Evolutionary conservation across 2,888 invertebrate species (phyloP).

Genomic region (Melanophora roralis): DNA sequence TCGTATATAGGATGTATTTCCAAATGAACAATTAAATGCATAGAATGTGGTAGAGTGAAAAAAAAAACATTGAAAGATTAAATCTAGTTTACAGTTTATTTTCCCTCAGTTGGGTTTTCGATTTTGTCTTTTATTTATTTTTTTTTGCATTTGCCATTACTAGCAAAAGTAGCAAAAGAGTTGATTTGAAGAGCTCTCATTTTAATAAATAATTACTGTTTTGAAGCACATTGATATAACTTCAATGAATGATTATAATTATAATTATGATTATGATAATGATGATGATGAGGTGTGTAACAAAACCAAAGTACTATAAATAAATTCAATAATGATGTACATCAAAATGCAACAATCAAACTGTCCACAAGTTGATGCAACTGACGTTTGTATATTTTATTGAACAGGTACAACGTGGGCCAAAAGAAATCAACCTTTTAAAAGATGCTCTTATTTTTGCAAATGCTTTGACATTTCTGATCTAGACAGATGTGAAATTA

Average conservation of each 20-base stretch:
- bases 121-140: not conserved
- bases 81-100: conserved; percentile 25
- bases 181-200: not conserved
- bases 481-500: no score
- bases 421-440: no score
- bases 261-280: no score
- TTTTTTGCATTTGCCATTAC: no score
- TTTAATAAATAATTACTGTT: conserved; percentile 25
- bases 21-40: not conserved
- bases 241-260: no score
- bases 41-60: not conserved
- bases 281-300: not conserved
- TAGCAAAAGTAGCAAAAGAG: not conserved
- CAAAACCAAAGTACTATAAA: conserved; percentile 3
- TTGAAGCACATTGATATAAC: not conserved
- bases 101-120: conserved; percentile 14
- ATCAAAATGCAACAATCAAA: conserved; percentile 31
- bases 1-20: not conserved
- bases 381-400: no score
- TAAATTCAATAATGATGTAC: conserved; percentile 32
- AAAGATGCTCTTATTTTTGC: no score
- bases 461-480: no score
- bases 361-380: no score
- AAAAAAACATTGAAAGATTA: not conserved
- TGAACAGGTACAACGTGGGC: no score